phyloP scores from a whole-genome alignment of 64 coral and sea anemone genomes.

The Montipora sp. region DNA sequence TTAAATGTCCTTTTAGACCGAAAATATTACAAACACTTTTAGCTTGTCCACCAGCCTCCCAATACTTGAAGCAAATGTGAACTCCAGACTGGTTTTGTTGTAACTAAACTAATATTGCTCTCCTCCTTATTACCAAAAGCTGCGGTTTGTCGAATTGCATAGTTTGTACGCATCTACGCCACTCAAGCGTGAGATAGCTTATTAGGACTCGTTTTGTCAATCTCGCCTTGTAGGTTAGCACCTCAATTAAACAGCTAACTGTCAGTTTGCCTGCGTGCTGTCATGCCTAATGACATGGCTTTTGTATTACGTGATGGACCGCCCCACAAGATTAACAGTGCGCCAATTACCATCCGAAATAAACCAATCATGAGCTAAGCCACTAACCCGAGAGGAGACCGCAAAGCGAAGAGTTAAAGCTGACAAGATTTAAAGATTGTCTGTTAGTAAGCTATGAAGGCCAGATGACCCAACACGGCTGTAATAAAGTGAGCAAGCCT shows the following conservation, averaged over 20 bases:
- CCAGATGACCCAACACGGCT: constrained; percentile 33
- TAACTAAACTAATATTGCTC: background rate
- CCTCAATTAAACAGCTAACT: constrained; percentile 44
- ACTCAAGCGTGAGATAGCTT: constrained; percentile 30
- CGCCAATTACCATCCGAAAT: constrained; percentile 27
- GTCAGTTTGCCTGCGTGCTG: constrained; percentile 38
- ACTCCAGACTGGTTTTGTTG: background rate
- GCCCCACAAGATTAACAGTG: constrained; percentile 51
- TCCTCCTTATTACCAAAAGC: background rate
- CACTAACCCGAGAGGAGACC: constrained; percentile 28
- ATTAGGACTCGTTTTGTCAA: constrained; percentile 52
- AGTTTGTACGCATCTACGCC: constrained; percentile 3
- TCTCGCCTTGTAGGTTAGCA: constrained; percentile 33
- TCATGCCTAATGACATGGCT: constrained; percentile 47
- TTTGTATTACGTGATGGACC: constrained; percentile 27
- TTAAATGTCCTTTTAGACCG: no score
- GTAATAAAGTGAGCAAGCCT: constrained; percentile 9
- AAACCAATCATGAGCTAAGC: constrained; percentile 20
- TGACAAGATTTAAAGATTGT: constrained; percentile 63
- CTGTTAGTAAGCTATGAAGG: constrained; percentile 45
- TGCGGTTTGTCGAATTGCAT: background rate
- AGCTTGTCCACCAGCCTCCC: background rate
- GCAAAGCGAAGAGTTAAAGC: constrained; percentile 21
- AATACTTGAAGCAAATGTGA: background rate
- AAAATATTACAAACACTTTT: background rate